These are phyloP conservation scores for Dolomedes plantarius DNA, from an alignment of 2,888 invertebrate species.

Conservation along the genomic window DNA sequence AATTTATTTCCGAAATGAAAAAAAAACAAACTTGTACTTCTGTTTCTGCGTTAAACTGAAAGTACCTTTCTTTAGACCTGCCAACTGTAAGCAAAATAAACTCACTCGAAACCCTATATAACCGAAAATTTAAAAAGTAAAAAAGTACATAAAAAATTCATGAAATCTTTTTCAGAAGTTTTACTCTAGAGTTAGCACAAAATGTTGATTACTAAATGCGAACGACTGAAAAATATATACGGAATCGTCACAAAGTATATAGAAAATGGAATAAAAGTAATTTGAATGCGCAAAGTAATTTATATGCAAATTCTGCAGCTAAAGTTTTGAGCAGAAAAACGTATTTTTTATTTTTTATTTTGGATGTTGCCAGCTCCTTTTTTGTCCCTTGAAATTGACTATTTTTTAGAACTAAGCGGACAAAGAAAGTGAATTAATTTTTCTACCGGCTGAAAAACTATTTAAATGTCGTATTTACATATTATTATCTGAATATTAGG, in stretches of 20 bases:
- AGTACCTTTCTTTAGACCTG: too few relatives aligned
- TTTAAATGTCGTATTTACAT: slow-evolving; percentile 10
- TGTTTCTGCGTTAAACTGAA: too few relatives aligned
- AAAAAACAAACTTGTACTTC: too few relatives aligned
- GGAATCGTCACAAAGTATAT: slow-evolving; percentile 15
- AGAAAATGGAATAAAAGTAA: slow-evolving; percentile 48
- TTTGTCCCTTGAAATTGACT: neutral
- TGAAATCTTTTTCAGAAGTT: slow-evolving; percentile 5
- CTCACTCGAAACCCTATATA: too few relatives aligned
- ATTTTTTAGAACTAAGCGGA: neutral
- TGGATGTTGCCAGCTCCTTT: slow-evolving; percentile 27
- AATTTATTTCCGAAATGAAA: too few relatives aligned
- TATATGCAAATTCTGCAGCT: slow-evolving; percentile 64
- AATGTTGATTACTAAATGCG: slow-evolving; percentile 29
- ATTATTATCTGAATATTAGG: neutral
- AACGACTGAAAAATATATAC: slow-evolving; percentile 15
- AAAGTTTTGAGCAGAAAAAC: slow-evolving; percentile 3
- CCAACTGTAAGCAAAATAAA: too few relatives aligned
- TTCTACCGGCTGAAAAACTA: neutral
- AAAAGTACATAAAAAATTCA: slow-evolving; percentile 23
- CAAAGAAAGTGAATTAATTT: slow-evolving; percentile 5
- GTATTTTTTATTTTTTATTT: slow-evolving; percentile 50
- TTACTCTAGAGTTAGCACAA: slow-evolving; percentile 6
- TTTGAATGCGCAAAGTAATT: slow-evolving; percentile 54
- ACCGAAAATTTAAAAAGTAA: too few relatives aligned